phyloP scores from a whole-genome alignment of 2,888 invertebrate species.

The Magallana nippona region DNA sequence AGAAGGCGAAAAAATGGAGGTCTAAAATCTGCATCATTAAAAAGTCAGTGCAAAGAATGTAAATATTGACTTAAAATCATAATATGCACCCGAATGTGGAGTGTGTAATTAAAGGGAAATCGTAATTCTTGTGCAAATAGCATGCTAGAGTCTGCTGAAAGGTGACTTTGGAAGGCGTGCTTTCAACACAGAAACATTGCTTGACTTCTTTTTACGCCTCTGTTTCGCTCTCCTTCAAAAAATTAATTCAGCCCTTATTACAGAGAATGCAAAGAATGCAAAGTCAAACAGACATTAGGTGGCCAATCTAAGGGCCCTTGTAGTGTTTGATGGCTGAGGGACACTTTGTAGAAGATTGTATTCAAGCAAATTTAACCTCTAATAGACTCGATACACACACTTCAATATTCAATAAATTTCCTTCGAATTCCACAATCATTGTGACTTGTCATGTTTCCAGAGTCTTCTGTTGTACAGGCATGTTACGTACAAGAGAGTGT shows the following conservation, averaged over 20 bases:
- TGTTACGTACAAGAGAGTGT: too few relatives aligned
- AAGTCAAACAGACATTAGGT: background rate
- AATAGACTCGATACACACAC: conserved; percentile 20
- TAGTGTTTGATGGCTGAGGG: background rate
- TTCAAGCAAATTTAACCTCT: conserved; percentile 17
- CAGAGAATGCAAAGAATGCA: background rate
- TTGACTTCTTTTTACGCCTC: background rate
- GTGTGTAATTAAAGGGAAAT: background rate
- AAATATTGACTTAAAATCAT: conserved; percentile 11
- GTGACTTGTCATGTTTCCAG: background rate
- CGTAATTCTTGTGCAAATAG: conserved; percentile 5
- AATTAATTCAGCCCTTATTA: background rate
- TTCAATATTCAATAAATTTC: conserved; percentile 25
- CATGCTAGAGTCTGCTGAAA: background rate
- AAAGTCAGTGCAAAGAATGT: background rate
- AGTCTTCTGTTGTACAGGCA: too few relatives aligned
- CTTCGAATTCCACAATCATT: background rate
- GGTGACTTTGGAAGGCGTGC: background rate
- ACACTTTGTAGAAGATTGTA: conserved; percentile 14
- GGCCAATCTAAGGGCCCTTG: background rate
- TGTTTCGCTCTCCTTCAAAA: background rate
- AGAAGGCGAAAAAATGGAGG: too few relatives aligned
- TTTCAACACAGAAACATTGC: background rate
- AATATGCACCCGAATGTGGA: background rate
- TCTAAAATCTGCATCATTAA: background rate